A percentile compares a stretch with the other conserved stretches of the same genome.
Evolutionary conservation across 2,113 vertebrate genomes (phyloP).

Genomic region (Entosphenus tridentatus): DNA sequence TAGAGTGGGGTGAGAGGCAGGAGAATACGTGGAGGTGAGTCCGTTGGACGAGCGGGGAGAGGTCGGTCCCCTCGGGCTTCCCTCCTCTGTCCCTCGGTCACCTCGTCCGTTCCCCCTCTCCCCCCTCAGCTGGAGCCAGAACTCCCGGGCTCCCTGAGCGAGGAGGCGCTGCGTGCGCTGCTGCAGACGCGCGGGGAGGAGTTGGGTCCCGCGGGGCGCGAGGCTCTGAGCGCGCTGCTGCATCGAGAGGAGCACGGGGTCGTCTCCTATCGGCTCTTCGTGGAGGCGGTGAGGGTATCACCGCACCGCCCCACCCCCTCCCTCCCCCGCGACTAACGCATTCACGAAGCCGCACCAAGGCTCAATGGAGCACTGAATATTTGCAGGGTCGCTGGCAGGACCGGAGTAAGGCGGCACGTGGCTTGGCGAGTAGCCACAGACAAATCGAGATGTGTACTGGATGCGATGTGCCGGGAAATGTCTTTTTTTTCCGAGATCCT

Average conservation of each 20-base stretch:
- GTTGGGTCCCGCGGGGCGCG: conserved; percentile 75
- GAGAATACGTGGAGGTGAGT: neutral
- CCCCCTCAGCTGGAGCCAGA: conserved; percentile 55
- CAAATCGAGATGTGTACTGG: too few relatives aligned
- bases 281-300: conserved; percentile 60
- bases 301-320: neutral
- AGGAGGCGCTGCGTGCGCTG: conserved; percentile 59
- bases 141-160: conserved; percentile 74
- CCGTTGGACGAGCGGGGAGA: neutral
- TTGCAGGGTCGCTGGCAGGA: too few relatives aligned
- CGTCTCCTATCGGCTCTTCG: conserved; percentile 89
- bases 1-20: too few relatives aligned
- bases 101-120: conserved; percentile 9
- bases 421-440: too few relatives aligned
- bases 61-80: neutral
- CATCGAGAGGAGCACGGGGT: conserved; percentile 65
- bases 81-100: neutral
- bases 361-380: too few relatives aligned
- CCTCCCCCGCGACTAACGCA: too few relatives aligned
- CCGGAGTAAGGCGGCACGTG: too few relatives aligned
- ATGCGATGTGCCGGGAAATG: too few relatives aligned
- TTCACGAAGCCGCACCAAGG: too few relatives aligned
- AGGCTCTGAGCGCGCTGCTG: conserved; percentile 69
- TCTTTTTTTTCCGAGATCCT: too few relatives aligned
- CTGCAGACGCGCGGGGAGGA: conserved; percentile 56